phyloP scores from a whole-genome alignment of 2,113 vertebrate genomes.

The Indicator indicator region DNA sequence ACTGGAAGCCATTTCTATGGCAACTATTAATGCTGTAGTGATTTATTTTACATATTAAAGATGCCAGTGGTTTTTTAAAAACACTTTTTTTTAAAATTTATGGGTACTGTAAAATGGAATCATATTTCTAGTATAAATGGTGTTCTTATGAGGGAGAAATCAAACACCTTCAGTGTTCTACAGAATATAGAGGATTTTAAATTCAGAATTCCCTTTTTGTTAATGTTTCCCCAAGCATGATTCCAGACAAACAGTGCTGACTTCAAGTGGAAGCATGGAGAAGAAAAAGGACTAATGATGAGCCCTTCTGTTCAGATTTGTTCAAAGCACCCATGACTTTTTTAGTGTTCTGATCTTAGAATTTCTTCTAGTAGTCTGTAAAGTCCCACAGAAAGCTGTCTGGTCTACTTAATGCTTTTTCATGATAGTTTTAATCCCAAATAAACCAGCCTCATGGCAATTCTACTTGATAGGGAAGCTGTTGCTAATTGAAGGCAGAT shows the following conservation, averaged over 20 bases:
- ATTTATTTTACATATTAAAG: not conserved
- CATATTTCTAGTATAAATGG: not conserved
- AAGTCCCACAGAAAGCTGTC: not conserved
- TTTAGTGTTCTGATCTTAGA: not conserved
- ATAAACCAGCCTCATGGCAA: not conserved
- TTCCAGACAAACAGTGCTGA: not conserved
- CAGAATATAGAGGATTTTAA: not conserved
- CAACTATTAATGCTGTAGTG: not conserved
- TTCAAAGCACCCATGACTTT: not conserved
- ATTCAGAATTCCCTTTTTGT: not conserved
- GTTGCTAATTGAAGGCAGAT: not conserved
- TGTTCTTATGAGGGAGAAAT: not conserved
- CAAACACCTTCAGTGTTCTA: not conserved
- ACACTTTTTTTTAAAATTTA: not conserved
- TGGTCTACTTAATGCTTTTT: not conserved
- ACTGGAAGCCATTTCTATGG: not conserved
- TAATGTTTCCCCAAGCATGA: not conserved
- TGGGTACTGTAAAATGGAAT: not conserved
- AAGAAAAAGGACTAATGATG: not conserved
- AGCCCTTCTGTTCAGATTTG: not conserved
- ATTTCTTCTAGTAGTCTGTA: not conserved
- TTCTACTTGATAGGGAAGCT: not conserved
- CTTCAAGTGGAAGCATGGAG: not conserved
- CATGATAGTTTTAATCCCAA: not conserved
- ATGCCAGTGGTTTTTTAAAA: not conserved